Evolutionary conservation across 2,888 invertebrate species (phyloP), one percentile per base, ranked within the genome.

Genomic region (Heterodera filipjevi): DNA sequence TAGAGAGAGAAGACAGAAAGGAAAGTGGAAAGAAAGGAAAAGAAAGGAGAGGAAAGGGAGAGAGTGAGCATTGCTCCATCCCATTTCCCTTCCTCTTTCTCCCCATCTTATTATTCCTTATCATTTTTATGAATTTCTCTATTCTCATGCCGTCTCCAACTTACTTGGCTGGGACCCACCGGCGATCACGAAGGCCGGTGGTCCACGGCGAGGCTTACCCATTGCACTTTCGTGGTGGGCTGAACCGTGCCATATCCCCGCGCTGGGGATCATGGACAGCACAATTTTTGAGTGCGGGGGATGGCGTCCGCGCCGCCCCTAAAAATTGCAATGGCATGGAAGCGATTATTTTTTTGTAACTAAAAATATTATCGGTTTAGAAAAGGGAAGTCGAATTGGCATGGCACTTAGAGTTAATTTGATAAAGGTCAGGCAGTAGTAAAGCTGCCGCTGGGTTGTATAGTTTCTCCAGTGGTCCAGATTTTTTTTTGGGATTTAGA

Each of bases 241-340:
- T 59, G 59, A 59, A 59, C 59, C 59, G 59, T 59, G 59, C 59
- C 59, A 59, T 59, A 59, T 59, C 59, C 59, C 59, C 59, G 59
- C 27, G 59, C 22, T n/a, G 59, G 59, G 59, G 59, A 59, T 59
- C 5, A 59, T 59, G 59, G 59, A 59, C 59, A 59, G 59, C 59
- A 59, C 59, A 59, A 59, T 59, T 59, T 59, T 59, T 59, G 59
- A 59, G 59, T 59, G 59, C 27, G 59, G 59, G 59, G 59, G 59
- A 59, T 59, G 59, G 59, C 59, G 59, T 59, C n/a, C 59, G 59
- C 59, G 59, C 59, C 59, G 59, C 59, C 59, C 59, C 59, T 59
- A 59, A 59, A 59, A 27, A 10, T n/a, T n/a, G n/a, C n/a, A n/a
- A n/a, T n/a, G n/a, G n/a, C n/a, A n/a, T n/a, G n/a, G n/a, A n/a